Evolutionary conservation across 2,797 vertebrate genomes (phyloP).

Genomic region (Hyperoplus lanceolatus): DNA sequence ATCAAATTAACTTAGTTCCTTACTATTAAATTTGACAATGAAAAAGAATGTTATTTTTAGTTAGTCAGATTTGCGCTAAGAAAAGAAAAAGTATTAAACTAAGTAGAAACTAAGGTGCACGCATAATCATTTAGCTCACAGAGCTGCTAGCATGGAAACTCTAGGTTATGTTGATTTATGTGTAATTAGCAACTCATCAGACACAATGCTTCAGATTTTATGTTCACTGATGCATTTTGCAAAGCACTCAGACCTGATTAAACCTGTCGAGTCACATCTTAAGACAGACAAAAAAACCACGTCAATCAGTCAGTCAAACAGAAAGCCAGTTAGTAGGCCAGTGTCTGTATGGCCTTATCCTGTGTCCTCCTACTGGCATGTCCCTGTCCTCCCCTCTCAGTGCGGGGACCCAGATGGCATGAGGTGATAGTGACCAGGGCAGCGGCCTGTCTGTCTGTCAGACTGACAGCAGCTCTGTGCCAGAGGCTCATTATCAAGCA

Average conservation of each 20-base stretch:
- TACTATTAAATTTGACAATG: background rate
- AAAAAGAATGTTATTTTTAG: background rate
- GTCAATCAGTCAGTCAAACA: slow-evolving; percentile 35
- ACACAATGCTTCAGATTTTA: slow-evolving; percentile 4
- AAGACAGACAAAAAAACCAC: slow-evolving; percentile 16
- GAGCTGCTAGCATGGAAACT: background rate
- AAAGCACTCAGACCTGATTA: slow-evolving; percentile 5
- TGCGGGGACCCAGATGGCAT: slow-evolving; percentile 74
- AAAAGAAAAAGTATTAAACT: background rate
- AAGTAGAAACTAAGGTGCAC: too few relatives aligned
- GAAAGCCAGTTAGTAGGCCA: slow-evolving; percentile 43
- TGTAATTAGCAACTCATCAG: slow-evolving; percentile 1
- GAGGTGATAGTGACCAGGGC: slow-evolving; percentile 67
- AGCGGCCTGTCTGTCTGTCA: slow-evolving; percentile 68
- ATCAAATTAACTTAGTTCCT: background rate
- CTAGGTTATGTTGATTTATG: background rate
- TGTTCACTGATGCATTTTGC: slow-evolving; percentile 18
- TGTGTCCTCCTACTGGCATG: slow-evolving; percentile 57
- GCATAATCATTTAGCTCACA: background rate
- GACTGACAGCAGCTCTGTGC: slow-evolving; percentile 75
- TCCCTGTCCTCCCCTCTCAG: slow-evolving; percentile 52
- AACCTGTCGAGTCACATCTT: slow-evolving; percentile 5
- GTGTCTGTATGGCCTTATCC: slow-evolving; percentile 62
- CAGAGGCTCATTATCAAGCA: slow-evolving; percentile 74
- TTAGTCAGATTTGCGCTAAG: background rate